Conservation (phyloP, 2,113 vertebrate species). For the Mesocricetus auratus region DNA sequence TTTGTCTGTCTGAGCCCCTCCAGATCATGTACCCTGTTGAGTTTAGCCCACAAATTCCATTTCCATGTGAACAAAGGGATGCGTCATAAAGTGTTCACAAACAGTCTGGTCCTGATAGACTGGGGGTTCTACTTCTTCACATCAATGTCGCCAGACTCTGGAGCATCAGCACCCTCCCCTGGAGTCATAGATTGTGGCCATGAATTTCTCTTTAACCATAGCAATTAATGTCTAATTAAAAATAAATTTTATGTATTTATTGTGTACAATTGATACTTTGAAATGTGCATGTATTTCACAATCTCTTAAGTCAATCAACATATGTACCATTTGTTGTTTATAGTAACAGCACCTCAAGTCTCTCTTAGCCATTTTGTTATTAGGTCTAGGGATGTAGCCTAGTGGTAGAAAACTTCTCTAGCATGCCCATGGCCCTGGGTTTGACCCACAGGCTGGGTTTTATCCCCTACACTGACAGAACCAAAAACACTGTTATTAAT, state of each 20-base stretch:
- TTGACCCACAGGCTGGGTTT: not conserved
- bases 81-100: not conserved
- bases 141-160: not conserved
- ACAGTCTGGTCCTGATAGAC: not conserved
- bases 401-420: not conserved
- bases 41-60: not conserved
- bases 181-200: constrained; percentile 2
- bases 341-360: not conserved
- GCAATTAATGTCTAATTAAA: not conserved
- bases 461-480: not conserved
- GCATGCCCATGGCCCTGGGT: not conserved
- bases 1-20: not conserved
- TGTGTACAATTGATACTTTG: not conserved
- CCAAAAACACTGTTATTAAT: not conserved
- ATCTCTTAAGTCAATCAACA: not conserved
- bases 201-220: not conserved
- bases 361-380: not conserved
- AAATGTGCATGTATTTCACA: not conserved
- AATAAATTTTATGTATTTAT: not conserved
- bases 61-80: not conserved
- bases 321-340: not conserved
- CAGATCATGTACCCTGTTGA: not conserved
- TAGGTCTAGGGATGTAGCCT: not conserved
- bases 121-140: not conserved
- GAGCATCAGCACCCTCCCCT: not conserved